These are phyloP conservation scores for Nomada fucata DNA, from an alignment of 2,888 invertebrate species.

Conservation along the genomic window DNA sequence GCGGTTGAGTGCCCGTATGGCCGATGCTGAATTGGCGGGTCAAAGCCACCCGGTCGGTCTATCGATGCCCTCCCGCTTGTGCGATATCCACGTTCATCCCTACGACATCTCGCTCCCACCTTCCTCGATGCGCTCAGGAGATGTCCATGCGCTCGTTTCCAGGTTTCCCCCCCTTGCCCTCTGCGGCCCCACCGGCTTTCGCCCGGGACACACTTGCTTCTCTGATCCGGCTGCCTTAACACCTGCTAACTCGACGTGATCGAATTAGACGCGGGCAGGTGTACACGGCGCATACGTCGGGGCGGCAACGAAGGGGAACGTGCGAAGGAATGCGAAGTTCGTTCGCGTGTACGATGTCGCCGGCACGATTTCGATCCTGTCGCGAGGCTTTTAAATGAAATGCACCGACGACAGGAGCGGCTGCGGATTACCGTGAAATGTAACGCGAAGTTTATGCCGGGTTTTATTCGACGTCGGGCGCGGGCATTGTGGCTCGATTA, in stretches of 20 bases:
- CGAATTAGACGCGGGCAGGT: conserved; percentile 20
- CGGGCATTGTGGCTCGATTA: no score
- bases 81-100: conserved; percentile 41
- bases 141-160: background rate
- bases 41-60: conserved; percentile 69
- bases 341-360: background rate
- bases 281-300: background rate
- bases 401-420: background rate
- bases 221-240: conserved; percentile 17
- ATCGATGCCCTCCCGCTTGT: conserved; percentile 59
- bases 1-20: conserved; percentile 81
- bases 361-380: no score
- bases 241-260: conserved; percentile 36
- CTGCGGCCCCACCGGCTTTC: conserved; percentile 24
- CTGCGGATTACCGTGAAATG: no score
- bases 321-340: background rate
- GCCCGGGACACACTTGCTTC: conserved; percentile 8
- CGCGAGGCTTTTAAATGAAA: background rate
- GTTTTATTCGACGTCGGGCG: no score
- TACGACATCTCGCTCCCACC: background rate
- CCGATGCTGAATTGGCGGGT: conserved; percentile 81
- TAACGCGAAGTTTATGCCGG: no score
- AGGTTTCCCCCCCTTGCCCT: conserved; percentile 4
- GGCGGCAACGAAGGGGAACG: conserved; percentile 2
- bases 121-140: background rate